phyloP scores from a whole-genome alignment of 2,113 vertebrate genomes.

The Piprites chloris region DNA sequence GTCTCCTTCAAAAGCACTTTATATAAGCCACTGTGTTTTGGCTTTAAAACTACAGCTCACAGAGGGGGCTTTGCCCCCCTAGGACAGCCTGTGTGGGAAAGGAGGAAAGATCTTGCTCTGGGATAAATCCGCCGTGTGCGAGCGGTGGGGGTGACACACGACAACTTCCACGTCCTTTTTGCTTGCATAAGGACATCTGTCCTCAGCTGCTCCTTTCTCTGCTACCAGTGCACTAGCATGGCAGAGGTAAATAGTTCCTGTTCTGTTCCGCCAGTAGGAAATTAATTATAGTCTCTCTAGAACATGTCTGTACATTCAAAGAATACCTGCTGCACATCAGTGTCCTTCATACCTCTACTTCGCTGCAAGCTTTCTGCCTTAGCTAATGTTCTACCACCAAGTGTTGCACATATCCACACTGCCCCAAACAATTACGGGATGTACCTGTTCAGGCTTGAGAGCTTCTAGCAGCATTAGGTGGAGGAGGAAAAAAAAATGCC shows the following conservation, averaged over 20 bases:
- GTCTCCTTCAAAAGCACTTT: not conserved
- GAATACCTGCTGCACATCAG: not conserved
- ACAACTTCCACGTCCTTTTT: not conserved
- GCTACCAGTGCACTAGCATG: not conserved
- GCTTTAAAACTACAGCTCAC: not conserved
- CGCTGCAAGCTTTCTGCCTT: not conserved
- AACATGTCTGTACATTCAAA: not conserved
- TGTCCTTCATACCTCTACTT: not conserved
- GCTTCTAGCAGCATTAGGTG: not conserved
- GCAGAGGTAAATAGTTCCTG: not conserved
- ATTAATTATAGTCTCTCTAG: not conserved
- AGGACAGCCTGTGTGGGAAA: not conserved
- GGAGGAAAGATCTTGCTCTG: not conserved
- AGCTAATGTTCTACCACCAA: not conserved
- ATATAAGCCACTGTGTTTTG: not conserved
- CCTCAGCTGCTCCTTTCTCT: not conserved
- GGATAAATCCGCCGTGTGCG: fast-evolving
- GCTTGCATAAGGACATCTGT: not conserved
- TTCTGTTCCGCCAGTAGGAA: not conserved
- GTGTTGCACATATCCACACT: not conserved
- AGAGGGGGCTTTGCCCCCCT: not conserved
- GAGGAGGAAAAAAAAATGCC: not conserved
- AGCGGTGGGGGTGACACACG: fast-evolving
- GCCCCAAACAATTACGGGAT: not conserved
- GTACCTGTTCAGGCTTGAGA: constrained; percentile 33